Percentiles rank a stretch among this genome's conserved stretches.
phyloP scores from a whole-genome alignment of 92 coral and sea anemone species.

The Epizoanthus ramosus region DNA sequence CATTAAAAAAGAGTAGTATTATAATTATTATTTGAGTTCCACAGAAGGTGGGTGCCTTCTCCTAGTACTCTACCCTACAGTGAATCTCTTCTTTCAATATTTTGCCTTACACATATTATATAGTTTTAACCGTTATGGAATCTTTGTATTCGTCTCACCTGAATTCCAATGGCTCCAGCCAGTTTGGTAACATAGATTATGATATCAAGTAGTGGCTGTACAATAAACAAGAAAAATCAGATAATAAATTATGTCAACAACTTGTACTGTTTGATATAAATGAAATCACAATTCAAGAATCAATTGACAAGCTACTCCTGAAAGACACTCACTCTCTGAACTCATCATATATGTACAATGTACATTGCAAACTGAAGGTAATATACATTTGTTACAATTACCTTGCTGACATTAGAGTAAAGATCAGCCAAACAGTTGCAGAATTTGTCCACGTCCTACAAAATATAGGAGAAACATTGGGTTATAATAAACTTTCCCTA shows the following conservation, averaged over 20 bases:
- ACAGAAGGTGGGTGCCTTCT: no score
- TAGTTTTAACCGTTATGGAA: not conserved
- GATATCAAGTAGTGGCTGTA: conserved; percentile 94
- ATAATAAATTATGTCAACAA: not conserved
- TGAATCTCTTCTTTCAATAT: not conserved
- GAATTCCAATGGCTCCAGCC: conserved; percentile 92
- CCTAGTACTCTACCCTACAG: not conserved
- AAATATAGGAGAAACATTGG: not conserved
- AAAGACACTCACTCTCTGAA: not conserved
- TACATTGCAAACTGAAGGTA: no score
- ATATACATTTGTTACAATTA: not conserved
- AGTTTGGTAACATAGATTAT: conserved; percentile 82
- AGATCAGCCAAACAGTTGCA: conserved; percentile 94
- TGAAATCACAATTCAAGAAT: no score
- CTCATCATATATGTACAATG: not conserved
- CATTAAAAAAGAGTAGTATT: no score
- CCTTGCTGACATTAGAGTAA: conserved; percentile 98
- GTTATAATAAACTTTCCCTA: no score
- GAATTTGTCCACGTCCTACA: conserved; percentile 96
- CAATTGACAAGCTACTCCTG: not conserved
- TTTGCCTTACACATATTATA: not conserved
- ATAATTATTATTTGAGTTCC: no score
- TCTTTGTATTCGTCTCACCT: conserved; percentile 57
- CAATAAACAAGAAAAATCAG: conserved; percentile 12
- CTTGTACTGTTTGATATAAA: not conserved